A percentile compares a stretch with the other conserved stretches of the same genome.
Conservation (phyloP, 2,888 invertebrate species). For the Netelia fuscicornis region DNA sequence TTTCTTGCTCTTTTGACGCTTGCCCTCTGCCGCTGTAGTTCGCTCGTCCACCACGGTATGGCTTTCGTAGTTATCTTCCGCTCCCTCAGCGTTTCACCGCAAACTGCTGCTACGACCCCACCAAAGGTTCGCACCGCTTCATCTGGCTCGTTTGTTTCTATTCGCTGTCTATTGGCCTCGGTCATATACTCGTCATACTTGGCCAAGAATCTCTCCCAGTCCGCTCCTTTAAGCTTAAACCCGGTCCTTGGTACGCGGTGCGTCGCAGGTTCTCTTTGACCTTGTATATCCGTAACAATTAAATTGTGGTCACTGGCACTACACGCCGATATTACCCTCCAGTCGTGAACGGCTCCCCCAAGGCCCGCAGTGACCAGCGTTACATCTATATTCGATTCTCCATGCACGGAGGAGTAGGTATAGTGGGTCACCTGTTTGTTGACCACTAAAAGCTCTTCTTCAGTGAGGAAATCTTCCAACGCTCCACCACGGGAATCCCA, state of each 20-base stretch:
- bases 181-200: neutral
- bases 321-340: neutral
- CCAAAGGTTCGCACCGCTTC: neutral
- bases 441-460: neutral
- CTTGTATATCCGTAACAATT: neutral
- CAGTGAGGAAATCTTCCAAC: slow-evolving; percentile 33
- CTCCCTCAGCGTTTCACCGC: neutral
- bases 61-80: neutral
- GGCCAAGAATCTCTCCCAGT: neutral
- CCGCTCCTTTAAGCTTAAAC: neutral
- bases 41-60: too few relatives aligned
- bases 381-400: slow-evolving; percentile 50
- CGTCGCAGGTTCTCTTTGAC: neutral
- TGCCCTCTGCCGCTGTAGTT: too few relatives aligned
- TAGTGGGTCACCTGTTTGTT: neutral
- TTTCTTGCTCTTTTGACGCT: slow-evolving; percentile 6
- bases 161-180: neutral
- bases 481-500: neutral
- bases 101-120: neutral
- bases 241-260: neutral
- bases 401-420: neutral
- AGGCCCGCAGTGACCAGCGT: slow-evolving; percentile 7
- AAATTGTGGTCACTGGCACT: slow-evolving; percentile 1
- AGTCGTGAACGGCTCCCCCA: neutral
- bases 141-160: neutral